Percentiles rank a stretch among this genome's conserved stretches.
Conservation (phyloP, 2,113 vertebrate genomes). For the Mirza zaza region DNA sequence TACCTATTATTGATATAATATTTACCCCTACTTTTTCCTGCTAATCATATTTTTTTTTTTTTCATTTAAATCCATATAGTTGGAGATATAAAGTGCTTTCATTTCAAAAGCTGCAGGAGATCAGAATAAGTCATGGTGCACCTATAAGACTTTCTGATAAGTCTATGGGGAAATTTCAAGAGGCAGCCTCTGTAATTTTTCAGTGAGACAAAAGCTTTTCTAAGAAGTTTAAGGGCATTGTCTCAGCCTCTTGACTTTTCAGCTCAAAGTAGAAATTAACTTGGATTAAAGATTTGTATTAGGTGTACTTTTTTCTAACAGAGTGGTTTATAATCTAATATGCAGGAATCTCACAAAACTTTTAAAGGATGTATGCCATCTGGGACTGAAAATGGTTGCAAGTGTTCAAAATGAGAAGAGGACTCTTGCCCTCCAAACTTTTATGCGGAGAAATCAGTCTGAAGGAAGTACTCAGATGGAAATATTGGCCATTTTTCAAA, state of each 20-base stretch:
- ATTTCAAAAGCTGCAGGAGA: neutral
- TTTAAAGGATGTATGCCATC: neutral
- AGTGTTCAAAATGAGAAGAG: neutral
- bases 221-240: neutral
- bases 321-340: neutral
- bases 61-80: neutral
- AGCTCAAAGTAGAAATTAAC: neutral
- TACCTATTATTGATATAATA: neutral
- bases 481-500: neutral
- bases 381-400: neutral
- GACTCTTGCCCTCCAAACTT: neutral
- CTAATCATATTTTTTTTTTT: slow-evolving; percentile 2
- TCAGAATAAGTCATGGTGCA: neutral
- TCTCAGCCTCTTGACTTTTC: neutral
- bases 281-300: neutral
- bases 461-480: neutral
- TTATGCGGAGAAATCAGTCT: neutral
- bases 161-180: neutral
- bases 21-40: neutral
- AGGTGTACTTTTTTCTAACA: neutral
- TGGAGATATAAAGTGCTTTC: neutral
- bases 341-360: neutral
- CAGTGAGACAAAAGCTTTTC: neutral
- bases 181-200: neutral
- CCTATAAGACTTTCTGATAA: neutral